Base-by-base conservation (phyloP, 2,888 invertebrate genomes). In the Leptopterna dolabrata region DNA sequence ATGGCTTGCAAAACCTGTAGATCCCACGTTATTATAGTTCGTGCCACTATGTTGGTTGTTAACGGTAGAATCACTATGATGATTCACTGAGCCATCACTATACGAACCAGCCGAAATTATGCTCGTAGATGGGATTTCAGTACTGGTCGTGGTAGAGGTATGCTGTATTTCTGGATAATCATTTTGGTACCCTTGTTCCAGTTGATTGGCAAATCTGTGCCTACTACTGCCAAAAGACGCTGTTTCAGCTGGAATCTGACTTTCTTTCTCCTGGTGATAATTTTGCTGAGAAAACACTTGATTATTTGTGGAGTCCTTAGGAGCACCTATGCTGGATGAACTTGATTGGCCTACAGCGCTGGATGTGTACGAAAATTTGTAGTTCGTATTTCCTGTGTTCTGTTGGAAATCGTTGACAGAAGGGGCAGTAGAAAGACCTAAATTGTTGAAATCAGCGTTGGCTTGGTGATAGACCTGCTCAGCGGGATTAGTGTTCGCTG, bases 241-340 rank as follows among this genome's bases (percentile, higher is more conserved):
- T 9, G 95, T 95, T 92, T 96, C 96, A 11, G 96, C 96, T 0
- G 95, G 94, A 0, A 95, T 93, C 91, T 96, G 96, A 91, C 94
- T 94, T 91, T 96, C 95, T 88, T 86, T 87, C 70, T 89, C 88
- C n/a, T 51, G 41, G 19, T 63, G 83, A 16, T 51, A 51, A 19
- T 24, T 51, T 70, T 83, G 70, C 9, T 70, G 70, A 16, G 47
- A 47, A 14, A 55, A 41, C 11, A 83, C 83, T 70, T 70, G 83
- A n/a, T 83, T 83, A 11, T 83, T 83, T 2, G 83, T 83, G 29
- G 70, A 83, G 63, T 83, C 83, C 41, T 70, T 55, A 16, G 55
- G 55, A n/a, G 81, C 30, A 13, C 29, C 47, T 1, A 51, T 19
- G 14, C 36, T 43, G 16, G 76, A 27, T 6, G 71, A 27, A 45